Base-by-base conservation (phyloP, 2,797 vertebrate genomes). In the Xyrichtys novacula region DNA sequence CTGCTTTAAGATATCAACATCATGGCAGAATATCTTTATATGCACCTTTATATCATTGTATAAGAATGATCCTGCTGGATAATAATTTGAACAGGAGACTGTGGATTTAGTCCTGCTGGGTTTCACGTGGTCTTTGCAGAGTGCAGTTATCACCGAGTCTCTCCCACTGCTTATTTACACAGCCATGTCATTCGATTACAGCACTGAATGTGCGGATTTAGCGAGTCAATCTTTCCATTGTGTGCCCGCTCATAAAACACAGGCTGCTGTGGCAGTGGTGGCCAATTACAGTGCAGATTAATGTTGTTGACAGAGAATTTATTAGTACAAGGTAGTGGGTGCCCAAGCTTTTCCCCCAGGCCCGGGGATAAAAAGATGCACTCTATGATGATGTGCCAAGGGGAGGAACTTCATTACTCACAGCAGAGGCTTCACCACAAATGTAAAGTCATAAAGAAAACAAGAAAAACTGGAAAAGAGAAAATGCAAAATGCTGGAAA, bases 271-370 rank as follows among this genome's bases (percentile, higher is more conserved):
- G 81, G 72, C 75, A 56, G 71, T 52, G 78, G 83, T 84, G 80
- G 83, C 84, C 87, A 90, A 89, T 91, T 90, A 88, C 80, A 80
- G 49, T 34, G 61, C 65, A 86, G 87, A 92, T 91, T 90, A 85
- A 91, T 91, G 84, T 79, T 87, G 88, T 88, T 89, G 88, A 89
- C 75, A 81, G 74, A 78, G 73, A 81, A 89, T 87, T 74, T 78
- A 90, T 88, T 90, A 71, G 85, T 77, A 84, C 78, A 74, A 81
- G 71, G 79, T 85, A 78, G 84, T 75, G 75, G 69, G 82, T 85
- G 83, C 83, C 74, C 71, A 46, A 78, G 71, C 62, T 70, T 84
- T 73, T 72, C 79, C 76, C 76, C 55, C 54, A 23, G 73, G 84
- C 63, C 42, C 55, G 56, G 47, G 44, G 55, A 63, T 69, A 58